A percentile compares a stretch with the other conserved stretches of the same genome.
phyloP scores from a whole-genome alignment of 2,888 invertebrate genomes.

The Drosophila recens region DNA sequence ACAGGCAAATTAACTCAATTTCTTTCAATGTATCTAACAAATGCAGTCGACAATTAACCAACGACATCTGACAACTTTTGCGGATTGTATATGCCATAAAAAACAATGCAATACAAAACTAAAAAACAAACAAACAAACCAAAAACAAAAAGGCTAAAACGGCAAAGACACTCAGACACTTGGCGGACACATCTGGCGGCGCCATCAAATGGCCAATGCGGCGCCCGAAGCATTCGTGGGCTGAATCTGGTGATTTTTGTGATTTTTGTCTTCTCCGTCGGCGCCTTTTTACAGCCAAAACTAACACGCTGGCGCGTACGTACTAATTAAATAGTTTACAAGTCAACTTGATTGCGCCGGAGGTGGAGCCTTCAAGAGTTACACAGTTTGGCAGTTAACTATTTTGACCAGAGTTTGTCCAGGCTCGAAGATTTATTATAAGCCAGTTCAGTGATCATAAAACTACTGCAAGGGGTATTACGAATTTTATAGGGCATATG shows the following conservation, averaged over 20 bases:
- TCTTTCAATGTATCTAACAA: constrained; percentile 24
- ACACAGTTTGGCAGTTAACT: constrained; percentile 13
- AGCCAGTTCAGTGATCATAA: constrained; percentile 1
- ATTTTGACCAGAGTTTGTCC: constrained; percentile 15
- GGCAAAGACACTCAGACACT: constrained; percentile 26
- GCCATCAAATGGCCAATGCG: constrained; percentile 71
- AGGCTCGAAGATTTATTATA: constrained; percentile 54
- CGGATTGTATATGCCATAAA: constrained; percentile 53
- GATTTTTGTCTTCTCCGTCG: constrained; percentile 52
- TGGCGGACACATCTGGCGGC: constrained; percentile 56
- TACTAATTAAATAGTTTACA: constrained; percentile 81
- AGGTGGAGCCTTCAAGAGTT: constrained; percentile 31
- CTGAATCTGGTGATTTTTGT: constrained; percentile 44
- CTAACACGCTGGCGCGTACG: constrained; percentile 69
- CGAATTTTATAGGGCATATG: too few species aligned
- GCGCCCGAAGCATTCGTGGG: constrained; percentile 72
- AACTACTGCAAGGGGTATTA: not conserved
- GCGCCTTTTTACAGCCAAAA: constrained; percentile 78
- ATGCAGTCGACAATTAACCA: constrained; percentile 58
- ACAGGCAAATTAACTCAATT: constrained; percentile 77
- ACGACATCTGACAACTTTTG: constrained; percentile 35
- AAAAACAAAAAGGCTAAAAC: constrained; percentile 26
- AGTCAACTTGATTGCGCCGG: constrained; percentile 67
- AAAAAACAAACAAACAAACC: constrained; percentile 1
- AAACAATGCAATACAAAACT: constrained; percentile 45